Percentiles rank a stretch among this genome's conserved stretches.
Conservation (phyloP, 2,113 vertebrate genomes). For the Ameiurus melas region DNA sequence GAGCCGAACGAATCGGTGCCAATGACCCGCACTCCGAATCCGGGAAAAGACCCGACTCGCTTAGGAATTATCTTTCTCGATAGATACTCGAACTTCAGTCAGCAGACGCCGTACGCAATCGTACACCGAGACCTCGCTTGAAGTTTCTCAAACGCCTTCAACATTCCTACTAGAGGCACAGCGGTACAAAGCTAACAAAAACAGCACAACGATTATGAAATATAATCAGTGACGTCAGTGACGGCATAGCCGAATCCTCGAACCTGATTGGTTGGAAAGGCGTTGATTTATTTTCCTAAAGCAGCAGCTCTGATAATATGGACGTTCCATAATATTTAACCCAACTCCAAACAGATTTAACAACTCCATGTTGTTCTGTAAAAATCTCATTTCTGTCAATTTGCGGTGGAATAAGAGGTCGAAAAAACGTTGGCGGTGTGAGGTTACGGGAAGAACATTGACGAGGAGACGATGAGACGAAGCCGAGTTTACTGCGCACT, state of each 20-base stretch:
- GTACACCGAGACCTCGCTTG: neutral
- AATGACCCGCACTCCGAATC: constrained; percentile 8
- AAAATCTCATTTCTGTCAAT: neutral
- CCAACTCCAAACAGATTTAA: no score
- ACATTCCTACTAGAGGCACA: neutral
- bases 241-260: neutral
- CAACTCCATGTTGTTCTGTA: neutral
- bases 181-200: neutral
- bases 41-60: neutral
- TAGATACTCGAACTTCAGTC: neutral
- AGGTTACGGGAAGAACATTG: neutral
- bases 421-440: neutral
- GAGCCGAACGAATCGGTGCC: constrained; percentile 23
- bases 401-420: neutral
- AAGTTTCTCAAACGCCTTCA: neutral
- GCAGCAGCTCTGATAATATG: neutral
- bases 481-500: neutral
- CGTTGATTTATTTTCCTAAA: neutral
- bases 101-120: neutral
- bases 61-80: neutral
- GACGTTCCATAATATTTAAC: neutral
- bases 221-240: no score
- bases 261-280: neutral
- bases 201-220: neutral
- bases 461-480: neutral